Conservation (phyloP, 2,888 invertebrate genomes). For the Andrena hattorfiana region DNA sequence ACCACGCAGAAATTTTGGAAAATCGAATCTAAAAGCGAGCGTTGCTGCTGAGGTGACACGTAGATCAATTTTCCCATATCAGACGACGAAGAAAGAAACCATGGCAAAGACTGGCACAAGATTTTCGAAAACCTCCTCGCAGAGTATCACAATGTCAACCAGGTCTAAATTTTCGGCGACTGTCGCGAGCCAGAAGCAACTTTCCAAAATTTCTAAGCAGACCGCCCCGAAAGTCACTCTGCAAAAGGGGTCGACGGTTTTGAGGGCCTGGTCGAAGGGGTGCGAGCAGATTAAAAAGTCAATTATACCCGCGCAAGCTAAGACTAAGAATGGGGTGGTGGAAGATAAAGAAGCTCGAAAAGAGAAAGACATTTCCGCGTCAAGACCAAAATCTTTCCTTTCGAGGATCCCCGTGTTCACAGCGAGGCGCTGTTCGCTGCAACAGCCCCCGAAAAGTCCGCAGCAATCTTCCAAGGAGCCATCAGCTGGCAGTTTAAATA, state of each 20-base stretch:
- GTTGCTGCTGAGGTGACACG: conserved; percentile 54
- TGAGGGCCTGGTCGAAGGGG: conserved; percentile 43
- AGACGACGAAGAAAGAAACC: background rate
- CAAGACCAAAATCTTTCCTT: conserved; percentile 39
- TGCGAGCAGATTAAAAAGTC: conserved; percentile 51
- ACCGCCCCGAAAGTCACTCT: background rate
- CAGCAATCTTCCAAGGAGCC: background rate
- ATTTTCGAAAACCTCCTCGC: background rate
- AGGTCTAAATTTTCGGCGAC: conserved; percentile 8
- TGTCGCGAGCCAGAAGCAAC: conserved; percentile 78
- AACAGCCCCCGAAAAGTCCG: background rate
- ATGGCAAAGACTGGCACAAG: conserved; percentile 11
- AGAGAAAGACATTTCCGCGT: background rate
- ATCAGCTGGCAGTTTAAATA: conserved; percentile 69
- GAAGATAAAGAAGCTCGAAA: background rate
- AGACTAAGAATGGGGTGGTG: background rate
- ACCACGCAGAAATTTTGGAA: conserved; percentile 61
- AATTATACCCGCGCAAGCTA: background rate
- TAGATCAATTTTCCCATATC: conserved; percentile 35
- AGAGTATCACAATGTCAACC: background rate
- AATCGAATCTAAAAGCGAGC: conserved; percentile 60
- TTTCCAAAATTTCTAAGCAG: background rate
- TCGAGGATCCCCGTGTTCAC: conserved; percentile 62
- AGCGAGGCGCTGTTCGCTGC: conserved; percentile 5
- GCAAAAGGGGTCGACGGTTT: conserved; percentile 31